Evolutionary conservation across 2,888 invertebrate genomes (phyloP), one percentile per base, ranked within the genome.

Genomic region (Lasioglossum vierecki): DNA sequence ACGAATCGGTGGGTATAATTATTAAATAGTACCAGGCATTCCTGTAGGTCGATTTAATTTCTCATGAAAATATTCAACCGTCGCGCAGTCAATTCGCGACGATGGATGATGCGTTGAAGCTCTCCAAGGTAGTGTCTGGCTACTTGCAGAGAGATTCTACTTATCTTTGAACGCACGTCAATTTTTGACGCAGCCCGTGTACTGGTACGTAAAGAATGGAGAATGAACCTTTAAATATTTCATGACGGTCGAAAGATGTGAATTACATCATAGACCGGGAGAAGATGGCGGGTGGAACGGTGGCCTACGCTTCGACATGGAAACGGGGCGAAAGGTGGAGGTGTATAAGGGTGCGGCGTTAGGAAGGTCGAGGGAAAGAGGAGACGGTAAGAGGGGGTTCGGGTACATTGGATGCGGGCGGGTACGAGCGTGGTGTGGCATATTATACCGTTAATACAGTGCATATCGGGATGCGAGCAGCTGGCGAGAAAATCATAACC

Each of bases 401-500:
- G 90, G 90, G 91, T 92, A 92, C 88, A 91, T 89, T 92, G 91
- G 88, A 91, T 91, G 89, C 89, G 88, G 90, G 81, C 88, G 90
- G 90, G 53, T 90, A 85, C 83, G 89, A 92, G 89, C 92, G 90
- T 93, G 94, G 93, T 91, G 91, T 83, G 89, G 93, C 92, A 93
- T 94, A 94, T 94, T 93, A 93, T 91, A 91, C 91, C 91, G 92
- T 94, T 94, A 93, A 94, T 94, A 93, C 92, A 93, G 90, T 91
- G 93, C 93, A 92, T 93, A 93, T 93, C 93, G 92, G 92, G 90
- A 91, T 85, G 88, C 89, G 89, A 91, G 90, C 93, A 93, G 93
- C 93, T 93, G 93, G 91, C 88, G 90, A 92, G 92, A 87, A 93
- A 93, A 92, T 94, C 93, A 91, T 91, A 92, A 88, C 81, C 89